Conservation (phyloP, 2,797 vertebrate genomes). For the Otolemur crassicaudatus region DNA sequence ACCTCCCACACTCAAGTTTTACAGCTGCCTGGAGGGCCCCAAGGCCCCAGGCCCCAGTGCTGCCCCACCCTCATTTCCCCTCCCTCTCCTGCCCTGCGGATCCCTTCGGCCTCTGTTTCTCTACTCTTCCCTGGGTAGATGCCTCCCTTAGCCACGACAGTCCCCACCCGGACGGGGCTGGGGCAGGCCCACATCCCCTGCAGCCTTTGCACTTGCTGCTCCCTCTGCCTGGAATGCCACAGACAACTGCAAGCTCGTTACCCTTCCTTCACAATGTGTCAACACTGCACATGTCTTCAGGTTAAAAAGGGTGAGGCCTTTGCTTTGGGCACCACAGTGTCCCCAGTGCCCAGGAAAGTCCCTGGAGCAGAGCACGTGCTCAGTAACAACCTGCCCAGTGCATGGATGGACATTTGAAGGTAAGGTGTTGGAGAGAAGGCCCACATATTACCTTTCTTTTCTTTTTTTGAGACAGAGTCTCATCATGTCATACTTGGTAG, state of each 20-base stretch:
- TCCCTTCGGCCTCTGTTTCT: no score
- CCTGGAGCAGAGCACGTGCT: rapidly evolving
- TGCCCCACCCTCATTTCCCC: not conserved
- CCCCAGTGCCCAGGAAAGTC: not conserved
- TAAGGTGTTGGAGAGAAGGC: not conserved
- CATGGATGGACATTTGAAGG: rapidly evolving
- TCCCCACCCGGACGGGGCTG: no score
- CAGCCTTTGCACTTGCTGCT: not conserved
- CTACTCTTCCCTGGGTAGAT: no score
- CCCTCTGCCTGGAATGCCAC: not conserved
- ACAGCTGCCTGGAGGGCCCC: not conserved
- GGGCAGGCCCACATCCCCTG: not conserved
- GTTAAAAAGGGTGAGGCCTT: not conserved
- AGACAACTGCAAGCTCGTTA: not conserved
- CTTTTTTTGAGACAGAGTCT: no score
- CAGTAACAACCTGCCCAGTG: not conserved
- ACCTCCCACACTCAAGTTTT: no score
- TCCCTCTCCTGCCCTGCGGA: not conserved
- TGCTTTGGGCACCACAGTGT: no score
- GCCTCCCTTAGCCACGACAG: not conserved
- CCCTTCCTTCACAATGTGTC: no score
- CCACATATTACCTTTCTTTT: not conserved
- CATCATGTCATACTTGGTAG: no score
- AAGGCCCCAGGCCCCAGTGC: rapidly evolving
- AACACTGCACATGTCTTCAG: no score